Conservation (phyloP, 2,797 vertebrate species). For the Acestrorhynchus altus region DNA sequence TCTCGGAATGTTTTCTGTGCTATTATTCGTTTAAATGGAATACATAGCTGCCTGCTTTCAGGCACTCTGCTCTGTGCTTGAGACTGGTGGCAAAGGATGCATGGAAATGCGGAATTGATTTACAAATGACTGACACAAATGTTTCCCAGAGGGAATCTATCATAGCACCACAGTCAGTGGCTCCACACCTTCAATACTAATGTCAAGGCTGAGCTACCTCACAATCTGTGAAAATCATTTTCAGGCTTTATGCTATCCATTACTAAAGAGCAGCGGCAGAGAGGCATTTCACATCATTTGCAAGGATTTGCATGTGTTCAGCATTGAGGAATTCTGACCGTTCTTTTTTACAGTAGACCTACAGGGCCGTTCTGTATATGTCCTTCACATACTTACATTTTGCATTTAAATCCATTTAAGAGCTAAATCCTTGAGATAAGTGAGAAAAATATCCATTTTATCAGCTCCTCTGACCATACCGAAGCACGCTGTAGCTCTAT, state of each 20-base stretch:
- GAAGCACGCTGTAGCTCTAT: too few species aligned
- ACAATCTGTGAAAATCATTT: conserved; percentile 36
- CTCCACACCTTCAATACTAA: conserved; percentile 49
- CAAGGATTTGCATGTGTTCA: not conserved
- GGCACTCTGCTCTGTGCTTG: conserved; percentile 24
- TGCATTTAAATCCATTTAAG: too few species aligned
- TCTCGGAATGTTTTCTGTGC: conserved; percentile 16
- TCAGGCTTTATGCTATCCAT: conserved; percentile 18
- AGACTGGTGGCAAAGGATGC: conserved; percentile 36
- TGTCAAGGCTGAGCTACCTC: conserved; percentile 42
- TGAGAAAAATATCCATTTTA: too few species aligned
- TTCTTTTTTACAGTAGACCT: not conserved
- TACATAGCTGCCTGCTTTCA: conserved; percentile 18
- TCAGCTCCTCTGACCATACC: too few species aligned
- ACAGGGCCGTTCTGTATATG: not conserved
- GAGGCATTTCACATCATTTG: not conserved
- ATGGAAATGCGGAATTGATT: conserved; percentile 59
- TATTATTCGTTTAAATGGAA: conserved; percentile 51
- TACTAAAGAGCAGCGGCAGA: conserved; percentile 1
- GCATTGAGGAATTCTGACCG: not conserved
- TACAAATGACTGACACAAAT: conserved; percentile 59
- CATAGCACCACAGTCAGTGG: conserved; percentile 37
- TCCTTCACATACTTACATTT: not conserved
- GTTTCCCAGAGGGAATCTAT: conserved; percentile 53
- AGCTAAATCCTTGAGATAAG: too few species aligned